Conservation (phyloP, 2,888 invertebrate species). For the Oxycera nigricornis region DNA sequence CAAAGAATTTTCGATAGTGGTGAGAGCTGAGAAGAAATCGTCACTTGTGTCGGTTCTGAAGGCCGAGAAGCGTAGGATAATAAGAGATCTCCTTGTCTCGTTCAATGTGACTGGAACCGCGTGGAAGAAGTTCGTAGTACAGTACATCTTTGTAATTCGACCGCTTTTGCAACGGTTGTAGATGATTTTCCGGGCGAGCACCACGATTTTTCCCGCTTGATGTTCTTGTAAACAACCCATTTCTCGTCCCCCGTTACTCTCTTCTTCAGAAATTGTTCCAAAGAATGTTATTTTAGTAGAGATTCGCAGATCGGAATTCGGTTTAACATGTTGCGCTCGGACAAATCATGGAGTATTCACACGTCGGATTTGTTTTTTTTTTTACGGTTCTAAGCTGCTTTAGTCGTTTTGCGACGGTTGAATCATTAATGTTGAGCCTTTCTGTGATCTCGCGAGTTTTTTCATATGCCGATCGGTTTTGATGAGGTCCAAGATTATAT, state of each 20-base stretch:
- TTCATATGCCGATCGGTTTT: slow-evolving; percentile 3
- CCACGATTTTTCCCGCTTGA: neutral
- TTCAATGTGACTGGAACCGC: too few relatives aligned
- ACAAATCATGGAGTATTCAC: neutral
- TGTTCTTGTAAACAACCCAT: neutral
- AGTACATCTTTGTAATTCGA: too few relatives aligned
- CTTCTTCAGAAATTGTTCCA: neutral
- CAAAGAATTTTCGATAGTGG: too few relatives aligned
- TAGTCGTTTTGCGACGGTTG: neutral
- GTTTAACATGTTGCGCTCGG: neutral
- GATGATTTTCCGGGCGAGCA: neutral
- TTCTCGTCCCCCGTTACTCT: neutral
- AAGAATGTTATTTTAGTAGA: neutral
- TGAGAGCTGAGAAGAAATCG: too few relatives aligned
- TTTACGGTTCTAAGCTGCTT: neutral
- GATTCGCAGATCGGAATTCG: slow-evolving; percentile 6
- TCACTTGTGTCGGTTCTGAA: too few relatives aligned
- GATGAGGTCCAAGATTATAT: neutral
- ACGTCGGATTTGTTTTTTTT: neutral
- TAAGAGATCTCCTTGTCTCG: too few relatives aligned
- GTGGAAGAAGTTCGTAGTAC: too few relatives aligned
- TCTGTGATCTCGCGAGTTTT: neutral
- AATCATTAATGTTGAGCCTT: neutral
- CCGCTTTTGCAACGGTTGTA: neutral
- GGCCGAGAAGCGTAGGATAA: too few relatives aligned